Conservation (phyloP, 2,113 vertebrate genomes). For the Tor tambroides region DNA sequence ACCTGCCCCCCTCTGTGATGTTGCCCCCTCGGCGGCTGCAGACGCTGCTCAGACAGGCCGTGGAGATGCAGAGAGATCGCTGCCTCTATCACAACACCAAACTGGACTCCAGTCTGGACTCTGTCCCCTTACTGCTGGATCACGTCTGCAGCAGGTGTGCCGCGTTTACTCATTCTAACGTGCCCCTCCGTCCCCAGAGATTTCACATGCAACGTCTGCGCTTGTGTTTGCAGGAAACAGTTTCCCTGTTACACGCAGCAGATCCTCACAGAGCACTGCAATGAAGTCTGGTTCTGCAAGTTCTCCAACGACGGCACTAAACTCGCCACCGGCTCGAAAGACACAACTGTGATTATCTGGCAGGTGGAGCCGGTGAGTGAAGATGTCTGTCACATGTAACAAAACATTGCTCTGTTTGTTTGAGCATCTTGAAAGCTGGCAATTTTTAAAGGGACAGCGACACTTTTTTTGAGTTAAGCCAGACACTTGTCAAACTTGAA, state of each 20-base stretch:
- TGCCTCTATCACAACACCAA: constrained; percentile 99
- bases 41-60: constrained; percentile 94
- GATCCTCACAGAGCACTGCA: constrained; percentile 98
- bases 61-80: constrained; percentile 96
- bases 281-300: constrained; percentile 99
- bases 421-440: not conserved
- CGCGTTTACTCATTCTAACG: not conserved
- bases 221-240: constrained; percentile 85
- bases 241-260: constrained; percentile 99
- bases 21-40: constrained; percentile 95
- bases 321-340: constrained; percentile 98
- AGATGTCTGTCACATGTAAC: not conserved
- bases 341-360: constrained; percentile 99
- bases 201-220: not conserved
- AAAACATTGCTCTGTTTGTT: not conserved
- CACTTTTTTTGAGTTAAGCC: not conserved
- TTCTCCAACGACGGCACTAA: constrained; percentile 99
- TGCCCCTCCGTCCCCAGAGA: not conserved
- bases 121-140: constrained; percentile 94
- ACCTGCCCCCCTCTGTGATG: constrained; percentile 98
- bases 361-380: constrained; percentile 95
- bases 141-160: constrained; percentile 96
- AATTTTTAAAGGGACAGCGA: constrained; percentile 4
- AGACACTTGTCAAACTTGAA: too few species aligned
- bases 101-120: constrained; percentile 92